These are phyloP conservation scores for Rhingia campestris DNA, from an alignment of 2,888 invertebrate genomes.

Conservation along the genomic window DNA sequence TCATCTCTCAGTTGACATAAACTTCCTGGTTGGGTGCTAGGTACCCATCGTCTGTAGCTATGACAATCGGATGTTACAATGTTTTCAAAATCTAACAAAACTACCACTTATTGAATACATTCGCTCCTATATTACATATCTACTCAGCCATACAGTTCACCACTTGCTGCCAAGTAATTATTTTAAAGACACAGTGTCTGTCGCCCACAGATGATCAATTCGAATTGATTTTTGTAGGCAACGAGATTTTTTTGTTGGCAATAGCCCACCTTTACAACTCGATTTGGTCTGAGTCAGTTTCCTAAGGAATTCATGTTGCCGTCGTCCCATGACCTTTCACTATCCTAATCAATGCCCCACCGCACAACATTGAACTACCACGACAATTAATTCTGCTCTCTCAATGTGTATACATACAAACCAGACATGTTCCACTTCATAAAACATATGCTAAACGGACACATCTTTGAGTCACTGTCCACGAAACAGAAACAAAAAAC, in stretches of 20 bases:
- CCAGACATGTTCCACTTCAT: constrained; percentile 7
- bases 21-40: too few relatives aligned
- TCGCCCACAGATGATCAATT: background rate
- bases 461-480: constrained; percentile 61
- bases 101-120: too few relatives aligned
- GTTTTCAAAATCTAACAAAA: too few relatives aligned
- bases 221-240: background rate
- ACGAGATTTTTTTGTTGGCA: background rate
- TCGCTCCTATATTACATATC: too few relatives aligned
- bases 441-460: constrained; percentile 22
- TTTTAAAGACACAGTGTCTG: background rate
- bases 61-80: too few relatives aligned
- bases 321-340: constrained; percentile 29
- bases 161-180: background rate
- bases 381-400: constrained; percentile 3
- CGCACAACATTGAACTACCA: constrained; percentile 10
- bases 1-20: too few relatives aligned
- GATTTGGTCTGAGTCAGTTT: background rate
- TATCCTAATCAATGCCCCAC: background rate
- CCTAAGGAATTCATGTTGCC: background rate
- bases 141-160: background rate
- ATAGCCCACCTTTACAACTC: background rate
- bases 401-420: constrained; percentile 38
- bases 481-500: constrained; percentile 26
- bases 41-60: too few relatives aligned